These are phyloP conservation scores for Tethea ocularis DNA, from an alignment of 2,888 invertebrate species.

Conservation along the genomic window DNA sequence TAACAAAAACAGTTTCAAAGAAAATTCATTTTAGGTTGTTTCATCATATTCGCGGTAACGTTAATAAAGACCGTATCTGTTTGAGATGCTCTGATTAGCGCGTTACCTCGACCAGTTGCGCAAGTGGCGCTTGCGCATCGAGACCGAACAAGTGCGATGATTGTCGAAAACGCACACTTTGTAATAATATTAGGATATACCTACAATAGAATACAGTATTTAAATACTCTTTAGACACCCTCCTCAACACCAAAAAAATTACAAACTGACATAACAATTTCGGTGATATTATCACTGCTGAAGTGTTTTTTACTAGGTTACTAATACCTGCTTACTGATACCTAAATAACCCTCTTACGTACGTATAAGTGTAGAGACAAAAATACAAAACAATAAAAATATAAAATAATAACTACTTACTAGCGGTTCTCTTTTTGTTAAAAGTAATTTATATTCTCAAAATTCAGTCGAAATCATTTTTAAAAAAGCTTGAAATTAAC, in stretches of 20 bases:
- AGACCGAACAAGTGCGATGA: slow-evolving; percentile 29
- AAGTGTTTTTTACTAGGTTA: too few species aligned
- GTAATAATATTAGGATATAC: neutral
- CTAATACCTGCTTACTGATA: too few species aligned
- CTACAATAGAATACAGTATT: too few species aligned
- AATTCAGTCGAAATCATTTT: slow-evolving; percentile 10
- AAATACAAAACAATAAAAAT: too few species aligned
- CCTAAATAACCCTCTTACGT: too few species aligned
- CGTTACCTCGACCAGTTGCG: slow-evolving; percentile 50
- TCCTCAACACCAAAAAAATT: too few species aligned
- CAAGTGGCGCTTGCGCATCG: slow-evolving; percentile 48
- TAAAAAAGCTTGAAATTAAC: slow-evolving; percentile 12
- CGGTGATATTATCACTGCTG: neutral
- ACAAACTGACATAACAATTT: too few species aligned
- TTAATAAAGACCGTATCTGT: slow-evolving; percentile 29
- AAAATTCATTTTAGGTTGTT: slow-evolving; percentile 3
- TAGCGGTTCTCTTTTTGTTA: too few species aligned
- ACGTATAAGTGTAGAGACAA: too few species aligned
- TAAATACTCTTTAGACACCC: too few species aligned
- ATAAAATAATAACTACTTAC: too few species aligned
- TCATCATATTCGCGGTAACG: slow-evolving; percentile 34
- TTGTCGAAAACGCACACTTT: slow-evolving; percentile 10
- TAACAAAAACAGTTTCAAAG: neutral
- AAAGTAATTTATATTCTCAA: slow-evolving; percentile 1
- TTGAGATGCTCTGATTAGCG: slow-evolving; percentile 73